Conservation (phyloP, 64 coral and sea anemone species). For the Catalaphyllia jardinei region DNA sequence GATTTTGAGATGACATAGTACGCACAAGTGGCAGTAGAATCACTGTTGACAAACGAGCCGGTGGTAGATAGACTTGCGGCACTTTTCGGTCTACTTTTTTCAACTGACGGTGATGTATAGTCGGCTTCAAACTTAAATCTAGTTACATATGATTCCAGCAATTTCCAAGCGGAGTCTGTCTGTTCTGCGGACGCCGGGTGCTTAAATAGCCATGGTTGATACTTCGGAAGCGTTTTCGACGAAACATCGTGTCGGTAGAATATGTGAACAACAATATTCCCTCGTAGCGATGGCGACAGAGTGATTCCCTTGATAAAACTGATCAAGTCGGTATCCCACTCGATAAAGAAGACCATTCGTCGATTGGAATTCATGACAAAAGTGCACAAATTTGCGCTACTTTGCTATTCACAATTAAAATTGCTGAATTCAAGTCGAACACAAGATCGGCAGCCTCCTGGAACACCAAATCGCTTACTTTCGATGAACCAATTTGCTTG, state of each 20-base stretch:
- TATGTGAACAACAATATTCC: conserved; percentile 62
- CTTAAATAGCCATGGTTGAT: conserved; percentile 76
- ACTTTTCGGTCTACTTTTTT: not conserved
- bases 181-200: conserved; percentile 47
- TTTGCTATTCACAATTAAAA: no score
- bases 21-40: not conserved
- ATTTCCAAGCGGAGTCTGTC: not conserved
- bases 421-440: no score
- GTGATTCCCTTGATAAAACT: conserved; percentile 68
- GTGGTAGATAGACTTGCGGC: not conserved
- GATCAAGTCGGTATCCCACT: conserved; percentile 50
- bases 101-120: no score
- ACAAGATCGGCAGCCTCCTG: no score
- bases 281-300: conserved; percentile 61
- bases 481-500: no score
- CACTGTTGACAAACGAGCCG: not conserved
- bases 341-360: conserved; percentile 68
- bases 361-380: not conserved
- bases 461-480: no score
- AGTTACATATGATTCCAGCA: conserved; percentile 45
- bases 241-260: conserved; percentile 67
- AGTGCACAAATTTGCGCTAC: no score
- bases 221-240: conserved; percentile 42
- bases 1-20: conserved; percentile 50
- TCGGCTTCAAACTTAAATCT: conserved; percentile 41